Base-by-base conservation (phyloP, 2,888 invertebrate species). In the Brachycybe producta region DNA sequence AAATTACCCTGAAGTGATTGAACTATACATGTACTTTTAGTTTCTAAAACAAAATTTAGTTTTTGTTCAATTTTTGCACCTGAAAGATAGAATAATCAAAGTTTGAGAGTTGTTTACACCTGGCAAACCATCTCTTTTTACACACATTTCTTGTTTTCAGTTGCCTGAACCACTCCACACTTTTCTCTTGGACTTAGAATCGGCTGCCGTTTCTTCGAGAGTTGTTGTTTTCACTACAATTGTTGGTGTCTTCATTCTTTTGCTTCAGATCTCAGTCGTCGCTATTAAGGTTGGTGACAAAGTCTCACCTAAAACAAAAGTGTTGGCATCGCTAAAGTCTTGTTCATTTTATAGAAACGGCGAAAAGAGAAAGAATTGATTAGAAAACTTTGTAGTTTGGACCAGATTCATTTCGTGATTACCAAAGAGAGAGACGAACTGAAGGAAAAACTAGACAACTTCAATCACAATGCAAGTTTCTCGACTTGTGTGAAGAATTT, bases 171-270 rank as follows among this genome's bases (percentile, higher is more conserved):
- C 52, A 2, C 23, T 56, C 15, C 43, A 54, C 32, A 41, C 48
- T 11, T 5, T 23, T 32, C n/a, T 56, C n/a, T 28, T 43, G 35
- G 53, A 57, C 11, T 44, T 56, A n/a, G 47, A 54, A 40, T 38
- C 39, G 13, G 41, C 41, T 27, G 56, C 53, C 11, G 50, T 57
- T 19, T 54, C 57, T n/a, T 55, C 56, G 13, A 49, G 51, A 3
- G 55, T 55, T n/a, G 47, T 53, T 11, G 53, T 55, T 5, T 55
- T 57, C 30, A 51, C 54, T n/a, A 27, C 27, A 13, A 49, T 53
- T 11, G 34, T 45, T 7, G 50, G 46, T 27, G 13, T 38, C 28
- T 50, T 53, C 23, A 19, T 46, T 8, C 17, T 40, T 28, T 26
- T 53, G n/a, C 19, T 53, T 19, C 38, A 45, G 23, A 28, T 34